Base-by-base conservation (phyloP, 2,797 vertebrate species). In the Taeniopygia guttata region DNA sequence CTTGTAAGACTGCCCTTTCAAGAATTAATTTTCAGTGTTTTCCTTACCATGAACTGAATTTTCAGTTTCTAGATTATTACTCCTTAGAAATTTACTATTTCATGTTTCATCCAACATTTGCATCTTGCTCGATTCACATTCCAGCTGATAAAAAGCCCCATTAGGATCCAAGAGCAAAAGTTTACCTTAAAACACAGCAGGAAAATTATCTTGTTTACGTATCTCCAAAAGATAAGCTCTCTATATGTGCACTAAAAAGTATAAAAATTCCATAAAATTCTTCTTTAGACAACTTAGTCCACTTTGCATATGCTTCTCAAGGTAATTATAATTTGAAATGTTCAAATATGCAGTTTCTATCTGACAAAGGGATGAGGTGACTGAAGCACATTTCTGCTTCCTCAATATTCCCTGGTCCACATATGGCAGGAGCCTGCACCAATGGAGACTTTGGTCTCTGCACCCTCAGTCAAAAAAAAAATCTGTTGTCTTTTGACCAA, bases 121-220 rank as follows among this genome's bases (percentile, higher is more conserved):
- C 59, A 97, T 83, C 84, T 97, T 95, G n/a, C 89, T 93, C 72
- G 98, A 94, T 93, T 99, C 98, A 55, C 26, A 32, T 97, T 99
- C 98, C 79, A 99, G 94, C 98, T 99, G 86, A 94, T 67, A 75
- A 93, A 95, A 62, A 63, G 67, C 7, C 8, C 10, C 20, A 48
- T n/a, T 20, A 72, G 43, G 49, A 51, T 56, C 59, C 58, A 72
- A 42, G 43, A 69, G 30, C 13, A 66, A 67, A 23, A 58, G 4
- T n/a, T 60, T 48, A 36, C 30, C 32, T 38, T 45, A 20, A 64
- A 68, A 21, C 43, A 45, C 5, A 18, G 26, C 8, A 46, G 27
- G 13, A 70, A 80, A 88, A 45, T 18, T 1, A 30, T 25, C 26
- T 67, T 92, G 34, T 80, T 72, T 22, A 48, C 42, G 29, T 59